phyloP scores from a whole-genome alignment of 1,140 invertebrate genomes.

The Ctenoplectra terminalis region DNA sequence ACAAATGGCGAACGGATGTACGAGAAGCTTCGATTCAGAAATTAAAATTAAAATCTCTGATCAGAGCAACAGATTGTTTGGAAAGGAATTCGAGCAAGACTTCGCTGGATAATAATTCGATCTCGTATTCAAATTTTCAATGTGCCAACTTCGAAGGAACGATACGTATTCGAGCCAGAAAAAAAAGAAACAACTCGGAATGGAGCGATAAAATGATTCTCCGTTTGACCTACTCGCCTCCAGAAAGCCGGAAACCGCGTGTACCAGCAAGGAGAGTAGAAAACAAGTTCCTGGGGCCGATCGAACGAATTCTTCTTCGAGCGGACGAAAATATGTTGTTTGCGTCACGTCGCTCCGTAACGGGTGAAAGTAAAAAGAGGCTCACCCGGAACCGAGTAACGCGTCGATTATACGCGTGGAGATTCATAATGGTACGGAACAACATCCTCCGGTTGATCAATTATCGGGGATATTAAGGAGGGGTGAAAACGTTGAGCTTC shows the following conservation, averaged over 20 bases:
- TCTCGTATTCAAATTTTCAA: too few species aligned
- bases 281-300: slow-evolving; percentile 20
- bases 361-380: slow-evolving; percentile 78
- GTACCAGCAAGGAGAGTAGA: not conserved
- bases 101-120: too few species aligned
- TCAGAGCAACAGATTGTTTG: too few species aligned
- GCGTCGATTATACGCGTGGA: slow-evolving; percentile 46
- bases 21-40: too few species aligned
- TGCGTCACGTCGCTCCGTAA: slow-evolving; percentile 74
- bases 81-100: too few species aligned
- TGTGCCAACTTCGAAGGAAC: too few species aligned
- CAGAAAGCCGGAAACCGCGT: not conserved
- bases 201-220: not conserved
- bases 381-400: slow-evolving; percentile 72
- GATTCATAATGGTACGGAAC: slow-evolving; percentile 31
- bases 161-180: too few species aligned
- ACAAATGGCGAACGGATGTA: too few species aligned
- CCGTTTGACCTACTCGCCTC: not conserved
- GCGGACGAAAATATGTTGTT: slow-evolving; percentile 65
- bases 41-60: too few species aligned
- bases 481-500: slow-evolving; percentile 49
- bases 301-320: slow-evolving; percentile 25
- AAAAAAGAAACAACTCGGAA: too few species aligned
- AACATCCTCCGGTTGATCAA: slow-evolving; percentile 43
- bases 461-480: slow-evolving; percentile 33